Conservation (phyloP, 2,888 invertebrate species). For the Deladenus siricidicola region DNA sequence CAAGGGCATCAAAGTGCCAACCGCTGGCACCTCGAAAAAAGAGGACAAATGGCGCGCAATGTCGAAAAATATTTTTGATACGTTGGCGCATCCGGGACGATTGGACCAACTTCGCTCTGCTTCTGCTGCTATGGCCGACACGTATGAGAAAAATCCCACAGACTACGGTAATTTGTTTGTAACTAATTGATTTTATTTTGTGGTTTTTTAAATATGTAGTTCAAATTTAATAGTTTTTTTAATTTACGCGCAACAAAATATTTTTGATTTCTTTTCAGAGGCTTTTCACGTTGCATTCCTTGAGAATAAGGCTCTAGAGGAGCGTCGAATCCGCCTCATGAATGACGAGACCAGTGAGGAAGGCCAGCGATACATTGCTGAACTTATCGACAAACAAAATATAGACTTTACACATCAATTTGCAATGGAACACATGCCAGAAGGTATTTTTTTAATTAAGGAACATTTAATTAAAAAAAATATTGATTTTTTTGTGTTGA, state of each 20-base stretch:
- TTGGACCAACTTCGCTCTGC: slow-evolving; percentile 10
- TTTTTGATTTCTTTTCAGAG: slow-evolving; percentile 10
- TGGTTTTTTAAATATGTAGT: background rate
- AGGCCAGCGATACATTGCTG: slow-evolving; percentile 18
- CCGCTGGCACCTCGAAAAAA: background rate
- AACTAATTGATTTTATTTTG: background rate
- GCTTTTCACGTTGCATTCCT: slow-evolving; percentile 11
- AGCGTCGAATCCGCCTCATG: slow-evolving; percentile 13
- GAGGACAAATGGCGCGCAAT: background rate
- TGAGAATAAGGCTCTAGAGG: slow-evolving; percentile 6
- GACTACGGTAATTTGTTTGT: slow-evolving; percentile 26
- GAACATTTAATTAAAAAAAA: too few species aligned
- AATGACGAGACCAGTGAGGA: slow-evolving; percentile 19
- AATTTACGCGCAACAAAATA: too few species aligned
- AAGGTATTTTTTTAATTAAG: slow-evolving; percentile 61
- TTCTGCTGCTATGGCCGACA: slow-evolving; percentile 15
- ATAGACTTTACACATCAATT: slow-evolving; percentile 97
- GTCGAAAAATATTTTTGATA: slow-evolving; percentile 7
- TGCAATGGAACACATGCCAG: slow-evolving; percentile 96
- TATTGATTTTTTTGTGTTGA: too few species aligned
- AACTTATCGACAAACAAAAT: slow-evolving; percentile 59
- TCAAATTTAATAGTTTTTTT: background rate
- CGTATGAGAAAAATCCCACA: slow-evolving; percentile 22
- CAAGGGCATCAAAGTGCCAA: slow-evolving; percentile 18
- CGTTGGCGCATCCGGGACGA: background rate